Evolutionary conservation across 2,797 vertebrate genomes (phyloP).

Genomic region (Chaunax sp.): DNA sequence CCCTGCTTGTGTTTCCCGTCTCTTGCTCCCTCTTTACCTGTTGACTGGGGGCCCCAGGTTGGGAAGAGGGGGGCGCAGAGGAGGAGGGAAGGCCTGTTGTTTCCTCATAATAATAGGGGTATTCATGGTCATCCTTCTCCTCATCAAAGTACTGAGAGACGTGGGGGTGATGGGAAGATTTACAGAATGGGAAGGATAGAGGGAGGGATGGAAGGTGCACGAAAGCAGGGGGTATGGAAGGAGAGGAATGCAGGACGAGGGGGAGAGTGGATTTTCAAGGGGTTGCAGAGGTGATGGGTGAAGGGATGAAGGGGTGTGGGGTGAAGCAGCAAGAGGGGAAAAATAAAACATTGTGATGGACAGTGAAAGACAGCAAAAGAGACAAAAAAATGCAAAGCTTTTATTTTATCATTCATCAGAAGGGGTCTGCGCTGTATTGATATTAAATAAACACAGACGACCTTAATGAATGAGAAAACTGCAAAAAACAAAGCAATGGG

Average conservation of each 20-base stretch:
- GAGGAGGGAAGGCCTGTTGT: conserved; percentile 71
- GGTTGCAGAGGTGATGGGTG: not conserved
- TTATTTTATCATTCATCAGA: conserved; percentile 61
- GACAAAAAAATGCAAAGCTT: conserved; percentile 37
- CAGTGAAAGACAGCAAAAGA: conserved; percentile 32
- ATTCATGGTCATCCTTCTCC: conserved; percentile 83
- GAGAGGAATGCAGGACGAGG: conserved; percentile 46
- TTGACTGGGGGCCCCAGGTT: conserved; percentile 54
- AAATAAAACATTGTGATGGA: conserved; percentile 30
- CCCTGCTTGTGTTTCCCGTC: conserved; percentile 56
- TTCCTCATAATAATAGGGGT: conserved; percentile 83
- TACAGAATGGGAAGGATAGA: conserved; percentile 42
- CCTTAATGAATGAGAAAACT: conserved; percentile 63
- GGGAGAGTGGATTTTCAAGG: conserved; percentile 24
- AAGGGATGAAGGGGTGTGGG: conserved; percentile 6
- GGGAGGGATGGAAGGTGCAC: conserved; percentile 22
- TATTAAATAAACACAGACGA: conserved; percentile 25
- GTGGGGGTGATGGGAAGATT: conserved; percentile 44
- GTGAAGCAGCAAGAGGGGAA: conserved; percentile 16
- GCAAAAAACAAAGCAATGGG: not conserved
- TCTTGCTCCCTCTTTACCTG: conserved; percentile 77
- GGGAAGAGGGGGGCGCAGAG: conserved; percentile 58
- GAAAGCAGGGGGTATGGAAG: conserved; percentile 51
- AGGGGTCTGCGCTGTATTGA: conserved; percentile 28
- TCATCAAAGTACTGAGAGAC: conserved; percentile 85